Percentiles rank a stretch among this genome's conserved stretches.
Conservation (phyloP, 1,140 invertebrate genomes). For the Drosophila suzukii region DNA sequence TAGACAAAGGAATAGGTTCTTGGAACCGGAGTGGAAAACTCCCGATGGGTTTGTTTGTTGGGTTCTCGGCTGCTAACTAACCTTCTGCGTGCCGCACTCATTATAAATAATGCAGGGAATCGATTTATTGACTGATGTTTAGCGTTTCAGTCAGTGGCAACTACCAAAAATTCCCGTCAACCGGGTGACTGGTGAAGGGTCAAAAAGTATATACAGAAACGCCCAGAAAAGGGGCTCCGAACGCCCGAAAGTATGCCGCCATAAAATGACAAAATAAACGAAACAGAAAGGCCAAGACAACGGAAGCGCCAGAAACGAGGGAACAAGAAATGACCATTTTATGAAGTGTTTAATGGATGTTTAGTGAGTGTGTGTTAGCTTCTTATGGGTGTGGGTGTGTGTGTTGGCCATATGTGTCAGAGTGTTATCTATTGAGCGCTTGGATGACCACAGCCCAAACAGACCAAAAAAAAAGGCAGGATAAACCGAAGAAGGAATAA, state of each 20-base stretch:
- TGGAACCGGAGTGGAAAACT: not conserved
- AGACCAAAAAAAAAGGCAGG: conserved; percentile 25
- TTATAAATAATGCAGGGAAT: conserved; percentile 77
- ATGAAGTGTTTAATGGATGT: conserved; percentile 82
- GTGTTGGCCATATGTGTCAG: conserved; percentile 22
- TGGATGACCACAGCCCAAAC: conserved; percentile 57
- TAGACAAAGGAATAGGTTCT: not conserved
- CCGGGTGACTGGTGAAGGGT: conserved; percentile 11
- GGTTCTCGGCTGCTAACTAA: conserved; percentile 31
- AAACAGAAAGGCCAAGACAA: conserved; percentile 29
- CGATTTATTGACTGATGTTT: conserved; percentile 79
- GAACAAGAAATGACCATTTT: conserved; percentile 77
- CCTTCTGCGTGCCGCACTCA: conserved; percentile 54
- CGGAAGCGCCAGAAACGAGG: conserved; percentile 12
- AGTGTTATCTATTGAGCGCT: conserved; percentile 74
- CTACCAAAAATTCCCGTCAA: conserved; percentile 43
- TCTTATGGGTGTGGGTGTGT: conserved; percentile 14
- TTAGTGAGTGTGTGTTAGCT: conserved; percentile 60
- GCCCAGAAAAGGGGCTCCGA: conserved; percentile 17
- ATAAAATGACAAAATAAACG: conserved; percentile 74
- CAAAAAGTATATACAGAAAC: not conserved
- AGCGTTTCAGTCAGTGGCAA: conserved; percentile 27
- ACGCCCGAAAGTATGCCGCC: conserved; percentile 60
- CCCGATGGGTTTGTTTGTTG: conserved; percentile 22
- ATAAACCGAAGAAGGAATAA: conserved; percentile 15